Conservation (phyloP, 35 echinoderm and acorn worm genomes). For the Apostichopus parvimensis region DNA sequence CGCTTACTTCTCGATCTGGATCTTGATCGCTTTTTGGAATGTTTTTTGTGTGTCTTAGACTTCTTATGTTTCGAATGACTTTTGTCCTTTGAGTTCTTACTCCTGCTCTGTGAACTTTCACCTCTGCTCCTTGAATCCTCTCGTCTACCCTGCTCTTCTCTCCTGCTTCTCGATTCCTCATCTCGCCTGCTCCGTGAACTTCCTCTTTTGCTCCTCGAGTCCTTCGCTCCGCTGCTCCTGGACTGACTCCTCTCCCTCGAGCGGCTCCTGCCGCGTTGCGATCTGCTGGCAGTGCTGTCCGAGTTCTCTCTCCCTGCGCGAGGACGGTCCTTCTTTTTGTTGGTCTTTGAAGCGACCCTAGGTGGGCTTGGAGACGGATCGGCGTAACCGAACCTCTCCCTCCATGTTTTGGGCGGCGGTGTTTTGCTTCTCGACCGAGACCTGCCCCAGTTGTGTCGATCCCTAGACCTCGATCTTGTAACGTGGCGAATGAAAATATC, state of each 20-base stretch:
- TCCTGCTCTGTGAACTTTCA: no score
- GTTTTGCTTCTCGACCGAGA: neutral
- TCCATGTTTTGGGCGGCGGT: neutral
- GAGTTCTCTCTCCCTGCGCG: conserved; percentile 19
- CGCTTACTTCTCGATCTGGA: conserved; percentile 29
- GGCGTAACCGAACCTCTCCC: conserved; percentile 33
- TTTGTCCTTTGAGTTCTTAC: conserved; percentile 12
- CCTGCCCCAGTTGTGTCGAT: neutral
- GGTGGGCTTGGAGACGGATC: conserved; percentile 5
- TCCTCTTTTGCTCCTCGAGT: neutral
- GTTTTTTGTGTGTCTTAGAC: conserved; percentile 24
- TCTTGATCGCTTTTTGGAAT: conserved; percentile 29
- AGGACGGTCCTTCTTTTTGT: neutral
- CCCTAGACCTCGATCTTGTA: conserved; percentile 21
- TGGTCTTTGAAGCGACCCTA: neutral
- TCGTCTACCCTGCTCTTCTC: no score
- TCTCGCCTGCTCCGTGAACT: neutral
- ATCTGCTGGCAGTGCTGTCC: neutral
- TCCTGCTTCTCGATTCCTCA: neutral
- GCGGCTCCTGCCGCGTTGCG: neutral
- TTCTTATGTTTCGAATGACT: conserved; percentile 26
- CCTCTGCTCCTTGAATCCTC: neutral
- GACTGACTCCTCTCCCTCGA: conserved; percentile 1
- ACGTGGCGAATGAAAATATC: neutral
- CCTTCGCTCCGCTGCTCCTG: neutral